Evolutionary conservation across 1,140 invertebrate species (phyloP).

Genomic region (Mylabris phalerata): DNA sequence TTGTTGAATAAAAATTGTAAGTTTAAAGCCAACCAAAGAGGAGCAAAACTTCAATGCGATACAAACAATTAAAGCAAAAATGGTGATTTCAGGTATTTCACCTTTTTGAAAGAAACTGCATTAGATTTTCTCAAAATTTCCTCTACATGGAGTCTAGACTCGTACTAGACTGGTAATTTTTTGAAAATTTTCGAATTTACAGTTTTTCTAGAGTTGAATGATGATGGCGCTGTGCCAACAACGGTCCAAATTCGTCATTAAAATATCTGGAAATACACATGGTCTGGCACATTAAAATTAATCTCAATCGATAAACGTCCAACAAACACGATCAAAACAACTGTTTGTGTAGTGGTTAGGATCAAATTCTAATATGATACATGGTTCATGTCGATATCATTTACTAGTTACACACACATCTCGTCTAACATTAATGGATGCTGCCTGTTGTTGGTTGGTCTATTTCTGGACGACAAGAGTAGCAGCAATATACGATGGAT

Average conservation of each 20-base stretch:
- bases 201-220: no score
- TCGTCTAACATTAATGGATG: slow-evolving; percentile 20
- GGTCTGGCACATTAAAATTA: neutral
- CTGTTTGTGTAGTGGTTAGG: slow-evolving; percentile 1
- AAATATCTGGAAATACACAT: slow-evolving; percentile 1
- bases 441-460: neutral
- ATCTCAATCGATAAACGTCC: slow-evolving; percentile 11
- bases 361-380: slow-evolving; percentile 14
- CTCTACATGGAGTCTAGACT: no score
- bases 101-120: no score
- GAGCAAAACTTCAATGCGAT: no score
- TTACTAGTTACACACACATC: neutral
- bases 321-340: neutral
- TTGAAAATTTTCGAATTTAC: no score
- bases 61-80: no score
- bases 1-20: no score
- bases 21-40: no score
- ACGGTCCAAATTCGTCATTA: slow-evolving; percentile 12
- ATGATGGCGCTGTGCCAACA: slow-evolving; percentile 13
- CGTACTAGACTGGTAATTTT: no score
- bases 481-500: slow-evolving; percentile 4
- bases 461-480: slow-evolving; percentile 15
- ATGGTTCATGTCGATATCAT: slow-evolving; percentile 19
- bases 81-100: no score
- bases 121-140: no score